A percentile compares a stretch with the other conserved stretches of the same genome.
Conservation (phyloP, 2,797 vertebrate species). For the Oryzias sinensis region DNA sequence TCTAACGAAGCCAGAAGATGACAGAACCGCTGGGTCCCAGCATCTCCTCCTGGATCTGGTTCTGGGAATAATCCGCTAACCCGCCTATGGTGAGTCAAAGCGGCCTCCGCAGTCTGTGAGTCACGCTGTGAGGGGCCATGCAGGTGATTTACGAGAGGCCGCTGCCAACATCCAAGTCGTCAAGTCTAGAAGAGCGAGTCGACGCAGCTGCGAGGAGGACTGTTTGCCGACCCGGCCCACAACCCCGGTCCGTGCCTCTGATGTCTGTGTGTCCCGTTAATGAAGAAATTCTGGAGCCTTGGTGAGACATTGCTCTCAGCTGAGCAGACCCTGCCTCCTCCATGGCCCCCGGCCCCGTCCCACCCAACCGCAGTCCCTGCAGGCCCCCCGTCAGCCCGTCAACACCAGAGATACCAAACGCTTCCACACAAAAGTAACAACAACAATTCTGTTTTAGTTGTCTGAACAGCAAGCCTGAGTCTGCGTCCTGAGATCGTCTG, state of each 20-base stretch:
- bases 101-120: slow-evolving; percentile 58
- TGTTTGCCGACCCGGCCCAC: slow-evolving; percentile 74
- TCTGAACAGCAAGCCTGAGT: no score
- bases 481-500: no score
- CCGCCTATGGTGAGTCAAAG: slow-evolving; percentile 19
- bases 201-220: slow-evolving; percentile 44
- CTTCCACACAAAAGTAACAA: no score
- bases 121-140: slow-evolving; percentile 57
- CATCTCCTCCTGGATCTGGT: slow-evolving; percentile 41
- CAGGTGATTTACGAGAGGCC: slow-evolving; percentile 66
- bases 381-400: slow-evolving; percentile 8
- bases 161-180: slow-evolving; percentile 72
- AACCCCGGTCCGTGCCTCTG: slow-evolving; percentile 68
- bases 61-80: slow-evolving; percentile 54
- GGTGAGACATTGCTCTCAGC: slow-evolving; percentile 84
- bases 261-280: slow-evolving; percentile 84
- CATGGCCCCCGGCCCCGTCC: slow-evolving; percentile 52
- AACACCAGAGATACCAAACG: no score
- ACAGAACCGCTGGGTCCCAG: not conserved
- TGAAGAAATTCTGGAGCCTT: slow-evolving; percentile 84
- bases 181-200: slow-evolving; percentile 71
- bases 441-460: no score
- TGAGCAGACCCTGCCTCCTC: slow-evolving; percentile 74
- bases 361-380: slow-evolving; percentile 41
- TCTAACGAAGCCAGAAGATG: not conserved